These are phyloP conservation scores for Pterostichus madidus DNA, from an alignment of 2,888 invertebrate genomes.

Conservation along the genomic window DNA sequence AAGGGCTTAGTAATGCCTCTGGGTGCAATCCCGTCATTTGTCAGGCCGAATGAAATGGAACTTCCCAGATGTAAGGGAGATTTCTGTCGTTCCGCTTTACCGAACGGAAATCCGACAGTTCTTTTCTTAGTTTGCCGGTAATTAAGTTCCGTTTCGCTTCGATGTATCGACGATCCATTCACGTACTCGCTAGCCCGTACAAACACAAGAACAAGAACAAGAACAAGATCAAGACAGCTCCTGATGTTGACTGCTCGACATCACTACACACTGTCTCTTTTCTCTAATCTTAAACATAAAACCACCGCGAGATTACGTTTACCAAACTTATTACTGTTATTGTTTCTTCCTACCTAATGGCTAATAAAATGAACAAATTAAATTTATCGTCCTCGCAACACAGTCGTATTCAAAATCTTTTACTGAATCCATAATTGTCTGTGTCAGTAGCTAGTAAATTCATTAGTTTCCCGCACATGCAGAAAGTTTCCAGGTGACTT, in stretches of 20 bases:
- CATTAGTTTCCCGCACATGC: neutral
- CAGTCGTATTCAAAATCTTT: neutral
- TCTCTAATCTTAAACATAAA: neutral
- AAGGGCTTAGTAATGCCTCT: conserved; percentile 66
- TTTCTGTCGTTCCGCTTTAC: conserved; percentile 63
- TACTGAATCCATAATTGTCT: neutral
- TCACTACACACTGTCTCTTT: neutral
- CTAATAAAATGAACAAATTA: conserved; percentile 8
- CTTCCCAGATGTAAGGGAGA: conserved; percentile 63
- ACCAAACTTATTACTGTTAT: conserved; percentile 3
- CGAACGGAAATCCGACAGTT: conserved; percentile 64
- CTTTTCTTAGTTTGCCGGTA: conserved; percentile 60
- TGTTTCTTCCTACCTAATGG: conserved; percentile 25
- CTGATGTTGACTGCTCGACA: conserved; percentile 18
- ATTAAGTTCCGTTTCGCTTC: conserved; percentile 59
- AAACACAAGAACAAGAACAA: neutral
- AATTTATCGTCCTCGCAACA: neutral
- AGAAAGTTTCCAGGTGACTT: neutral
- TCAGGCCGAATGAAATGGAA: conserved; percentile 65
- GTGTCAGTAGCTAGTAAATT: conserved; percentile 18
- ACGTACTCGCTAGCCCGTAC: conserved; percentile 48
- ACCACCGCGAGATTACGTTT: conserved; percentile 17
- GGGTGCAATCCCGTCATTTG: conserved; percentile 65
- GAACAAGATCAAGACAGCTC: neutral
- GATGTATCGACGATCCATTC: conserved; percentile 56